Evolutionary conservation across 2,113 vertebrate species (phyloP), one percentile per base, ranked within the genome.

Genomic region (Trematocara macrostoma): DNA sequence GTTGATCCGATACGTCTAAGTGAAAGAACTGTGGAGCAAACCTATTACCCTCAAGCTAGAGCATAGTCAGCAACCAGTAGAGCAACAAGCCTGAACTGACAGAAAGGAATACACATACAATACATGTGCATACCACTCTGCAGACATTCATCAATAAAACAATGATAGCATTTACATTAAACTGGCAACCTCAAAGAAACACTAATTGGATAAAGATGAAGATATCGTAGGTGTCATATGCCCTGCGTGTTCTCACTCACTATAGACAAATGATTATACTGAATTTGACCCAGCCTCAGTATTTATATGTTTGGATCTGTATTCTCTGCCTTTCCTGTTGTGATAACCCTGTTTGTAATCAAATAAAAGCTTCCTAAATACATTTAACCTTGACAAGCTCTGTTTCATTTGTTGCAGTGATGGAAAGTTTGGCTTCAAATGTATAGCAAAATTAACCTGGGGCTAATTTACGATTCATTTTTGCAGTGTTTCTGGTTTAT

Each of bases 151-250:
- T 45, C 83, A 78, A 69, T 42, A 78, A 14, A 83, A 34, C 52
- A 40, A 55, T 15, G 15, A 20, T 40, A 45, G 42, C n/a, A 67
- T 76, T 49, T 76, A 83, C 34, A 81, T 67, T 69, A 35, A 61
- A 88, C 38, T 81, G 82, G 83, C 40, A 69, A 79, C 31, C 85
- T 79, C 88, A 86, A 26, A 20, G 85, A 83, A 87, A 84, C 78
- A 79, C 16, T 14, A 34, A 31, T 64, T 3, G 55, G 29, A 56
- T 71, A 7, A 18, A 89, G 78, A 86, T 57, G 82, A 84, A 84
- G 40, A 79, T 45, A 61, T 29, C 5, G 3, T 31, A 81, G 67
- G 53, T 15, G 51, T 84, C 56, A 71, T 35, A 18, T 5, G 12
- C 2, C 12, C 57, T 61, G 23, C 52, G 34, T 52, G 52, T 49